A percentile compares a stretch with the other conserved stretches of the same genome.
These are phyloP conservation scores for Meta bourneti DNA, from an alignment of 2,888 invertebrate species.

Conservation along the genomic window DNA sequence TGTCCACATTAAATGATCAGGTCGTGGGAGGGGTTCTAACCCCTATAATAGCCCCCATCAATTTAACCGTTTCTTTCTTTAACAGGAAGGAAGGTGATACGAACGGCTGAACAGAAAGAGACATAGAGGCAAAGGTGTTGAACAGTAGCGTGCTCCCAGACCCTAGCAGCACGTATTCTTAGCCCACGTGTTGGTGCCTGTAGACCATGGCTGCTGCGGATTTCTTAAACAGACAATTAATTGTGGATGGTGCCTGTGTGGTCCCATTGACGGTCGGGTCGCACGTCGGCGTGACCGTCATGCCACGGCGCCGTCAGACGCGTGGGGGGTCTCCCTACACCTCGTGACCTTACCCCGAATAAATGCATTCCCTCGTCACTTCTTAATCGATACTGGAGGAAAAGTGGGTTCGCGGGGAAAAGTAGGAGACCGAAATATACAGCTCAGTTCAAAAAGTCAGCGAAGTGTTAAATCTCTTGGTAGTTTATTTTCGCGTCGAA, in stretches of 20 bases:
- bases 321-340: conserved; percentile 33
- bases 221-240: conserved; percentile 56
- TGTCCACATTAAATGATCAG: too few species aligned
- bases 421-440: too few species aligned
- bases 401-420: too few species aligned
- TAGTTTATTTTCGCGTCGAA: too few species aligned
- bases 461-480: too few species aligned
- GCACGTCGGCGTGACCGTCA: conserved; percentile 55
- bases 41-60: too few species aligned
- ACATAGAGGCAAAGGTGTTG: conserved; percentile 29
- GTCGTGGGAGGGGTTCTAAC: too few species aligned
- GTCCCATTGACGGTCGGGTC: conserved; percentile 23
- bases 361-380: neutral
- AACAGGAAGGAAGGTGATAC: conserved; percentile 22
- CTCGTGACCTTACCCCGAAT: neutral
- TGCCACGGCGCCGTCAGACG: conserved; percentile 24
- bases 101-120: neutral
- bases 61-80: too few species aligned
- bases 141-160: neutral
- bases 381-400: neutral
- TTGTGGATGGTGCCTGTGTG: conserved; percentile 59
- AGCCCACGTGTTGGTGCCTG: conserved; percentile 29
- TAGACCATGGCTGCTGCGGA: neutral
- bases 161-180: conserved; percentile 41
- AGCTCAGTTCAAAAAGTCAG: too few species aligned